Base-by-base conservation (phyloP, 92 coral and sea anemone species). In the Actinernus sp. region DNA sequence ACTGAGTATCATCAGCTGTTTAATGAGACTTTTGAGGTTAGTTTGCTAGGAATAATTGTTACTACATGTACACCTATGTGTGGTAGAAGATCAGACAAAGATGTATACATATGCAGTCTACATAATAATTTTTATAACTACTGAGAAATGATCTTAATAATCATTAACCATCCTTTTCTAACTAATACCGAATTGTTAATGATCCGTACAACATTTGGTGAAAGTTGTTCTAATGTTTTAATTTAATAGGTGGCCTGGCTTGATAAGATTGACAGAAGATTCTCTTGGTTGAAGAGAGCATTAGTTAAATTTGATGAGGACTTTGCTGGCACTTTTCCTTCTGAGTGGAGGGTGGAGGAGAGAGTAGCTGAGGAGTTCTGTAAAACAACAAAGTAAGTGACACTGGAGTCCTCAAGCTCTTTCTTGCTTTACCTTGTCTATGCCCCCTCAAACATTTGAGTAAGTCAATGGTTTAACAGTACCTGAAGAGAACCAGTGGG, bases 221-320 rank as follows among this genome's bases (percentile, higher is more conserved):
- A n/a, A n/a, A n/a, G n/a, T n/a, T n/a, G n/a, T n/a, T n/a, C n/a
- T 51, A 43, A 29, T 2, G 26, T 37, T 17, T 0, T 33, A 10
- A 9, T 36, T 27, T 44, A 41, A 3, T 65, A 94, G 98, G 98
- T 94, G 73, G 97, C 97, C 5, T 94, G 98, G 98, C 61, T 94
- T 62, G 98, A 95, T 55, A 95, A 95, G 65, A 91, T 95, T 39
- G 99, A 95, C 55, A 82, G 99, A 13, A 79, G 99, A 9, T 95
- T 92, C 58, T 88, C 99, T 1, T 95, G 99, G 99, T 76, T 95
- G 11, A 95, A 95, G 65, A 87, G 99, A 68, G 99, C 99, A 26
- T 69, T 95, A 36, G 97, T 95, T 6, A 95, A 95, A 46, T 95
- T 87, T 65, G 88, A 85, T 55, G 99, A 95, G 69, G 99, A 95